Conservation (phyloP, 2,888 invertebrate species). For the Alsophila aescularia region DNA sequence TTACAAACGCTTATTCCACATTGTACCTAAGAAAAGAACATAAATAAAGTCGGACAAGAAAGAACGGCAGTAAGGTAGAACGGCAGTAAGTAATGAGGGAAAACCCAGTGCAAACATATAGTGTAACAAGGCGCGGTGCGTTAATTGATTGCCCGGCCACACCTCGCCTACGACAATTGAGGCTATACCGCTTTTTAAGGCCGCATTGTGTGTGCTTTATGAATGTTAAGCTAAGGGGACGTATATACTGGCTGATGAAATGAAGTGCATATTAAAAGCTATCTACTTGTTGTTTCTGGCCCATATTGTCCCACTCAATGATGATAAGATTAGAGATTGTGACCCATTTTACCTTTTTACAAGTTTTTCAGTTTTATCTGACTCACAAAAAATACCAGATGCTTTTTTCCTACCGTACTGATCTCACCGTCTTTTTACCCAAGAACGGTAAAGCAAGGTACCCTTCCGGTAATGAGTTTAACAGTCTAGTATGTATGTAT, state of each 20-base stretch:
- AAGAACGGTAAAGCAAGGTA: too few species aligned
- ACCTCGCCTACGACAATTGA: conserved; percentile 48
- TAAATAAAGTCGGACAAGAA: conserved; percentile 54
- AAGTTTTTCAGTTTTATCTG: too few species aligned
- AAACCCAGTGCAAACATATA: conserved; percentile 73
- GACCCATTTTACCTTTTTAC: too few species aligned
- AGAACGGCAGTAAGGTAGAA: conserved; percentile 44
- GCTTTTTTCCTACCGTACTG: too few species aligned
- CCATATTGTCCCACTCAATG: too few species aligned
- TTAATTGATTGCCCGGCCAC: conserved; percentile 77
- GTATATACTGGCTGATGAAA: background rate
- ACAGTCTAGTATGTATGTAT: too few species aligned
- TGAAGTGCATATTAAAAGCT: background rate
- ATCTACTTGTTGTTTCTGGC: background rate
- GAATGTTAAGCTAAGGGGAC: conserved; percentile 15
- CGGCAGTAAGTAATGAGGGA: conserved; percentile 79
- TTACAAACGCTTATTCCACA: background rate
- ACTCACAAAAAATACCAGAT: too few species aligned
- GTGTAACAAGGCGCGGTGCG: conserved; percentile 63
- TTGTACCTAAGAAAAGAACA: conserved; percentile 45
- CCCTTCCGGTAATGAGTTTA: too few species aligned
- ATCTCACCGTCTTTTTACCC: too few species aligned
- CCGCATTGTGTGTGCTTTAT: conserved; percentile 16
- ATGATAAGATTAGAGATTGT: too few species aligned
- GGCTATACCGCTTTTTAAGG: conserved; percentile 33